phyloP scores from a whole-genome alignment of 2,888 invertebrate genomes.

The Tetrapedia diversipes region DNA sequence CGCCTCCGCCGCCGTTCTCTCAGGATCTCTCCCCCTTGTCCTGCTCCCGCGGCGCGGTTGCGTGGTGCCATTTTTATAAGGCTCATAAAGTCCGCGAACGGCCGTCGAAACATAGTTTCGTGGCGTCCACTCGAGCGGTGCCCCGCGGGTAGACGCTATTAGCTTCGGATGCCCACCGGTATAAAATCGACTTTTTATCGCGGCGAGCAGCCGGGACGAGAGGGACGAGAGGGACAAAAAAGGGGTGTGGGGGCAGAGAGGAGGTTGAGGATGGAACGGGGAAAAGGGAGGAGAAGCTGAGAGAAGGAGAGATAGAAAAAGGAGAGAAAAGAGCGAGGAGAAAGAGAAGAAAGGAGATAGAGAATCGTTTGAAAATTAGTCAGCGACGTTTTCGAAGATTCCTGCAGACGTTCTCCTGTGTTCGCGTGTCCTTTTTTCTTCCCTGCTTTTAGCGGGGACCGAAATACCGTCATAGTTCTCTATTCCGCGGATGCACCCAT shows the following conservation, averaged over 20 bases:
- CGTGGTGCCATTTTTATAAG: constrained; percentile 79
- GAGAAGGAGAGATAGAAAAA: constrained; percentile 6
- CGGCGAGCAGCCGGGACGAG: constrained; percentile 24
- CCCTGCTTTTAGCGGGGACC: constrained; percentile 5
- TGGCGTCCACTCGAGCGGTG: constrained; percentile 44
- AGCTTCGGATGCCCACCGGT: constrained; percentile 59
- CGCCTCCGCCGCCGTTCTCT: constrained; percentile 4
- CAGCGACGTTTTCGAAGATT: constrained; percentile 63
- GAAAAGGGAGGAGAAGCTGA: too few relatives aligned
- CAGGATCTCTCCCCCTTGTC: constrained; percentile 28
- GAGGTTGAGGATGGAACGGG: neutral
- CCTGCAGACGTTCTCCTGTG: constrained; percentile 45
- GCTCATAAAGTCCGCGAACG: constrained; percentile 77
- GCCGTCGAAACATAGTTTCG: constrained; percentile 63
- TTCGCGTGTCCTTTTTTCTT: constrained; percentile 38
- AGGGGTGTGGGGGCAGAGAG: neutral
- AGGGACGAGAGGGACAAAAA: neutral
- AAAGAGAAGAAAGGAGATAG: constrained; percentile 16
- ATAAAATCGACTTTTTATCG: constrained; percentile 70
- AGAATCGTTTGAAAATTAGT: constrained; percentile 59
- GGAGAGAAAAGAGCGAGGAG: constrained; percentile 10
- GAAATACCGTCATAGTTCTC: constrained; percentile 51
- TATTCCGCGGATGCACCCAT: constrained; percentile 22
- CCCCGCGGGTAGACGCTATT: constrained; percentile 64
- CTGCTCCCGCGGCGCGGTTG: constrained; percentile 44